Evolutionary conservation across 2,888 invertebrate species (phyloP), one percentile per base, ranked within the genome.

Genomic region (Microdon myrmicae): DNA sequence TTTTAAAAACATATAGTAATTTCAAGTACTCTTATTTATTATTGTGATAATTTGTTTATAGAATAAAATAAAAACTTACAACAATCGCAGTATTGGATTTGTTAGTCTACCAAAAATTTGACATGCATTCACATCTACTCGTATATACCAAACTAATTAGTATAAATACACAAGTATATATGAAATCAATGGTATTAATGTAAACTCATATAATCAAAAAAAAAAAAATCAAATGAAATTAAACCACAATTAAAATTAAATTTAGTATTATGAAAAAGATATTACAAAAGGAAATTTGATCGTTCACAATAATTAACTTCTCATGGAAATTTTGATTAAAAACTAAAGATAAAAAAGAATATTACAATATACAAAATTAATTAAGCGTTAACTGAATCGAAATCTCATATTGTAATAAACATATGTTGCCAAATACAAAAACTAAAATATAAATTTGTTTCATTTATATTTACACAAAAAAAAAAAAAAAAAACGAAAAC

Each of bases 381-480:
- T 31, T 34, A 45, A 38, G 34, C 45, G 51, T 43, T 58, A 51
- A 59, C 53, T 51, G 8, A 38, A 51, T 51, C 37, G 49, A 49
- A 51, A 39, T 10, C 9, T 13, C 28, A 10, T 2, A 25, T n/a
- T 9, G 4, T 16, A 34, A 28, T 32, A 23, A 31, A 12, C 26
- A 43, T 6, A 61, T 26, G 41, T 58, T 64, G 64, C 64, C 64
- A 64, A 64, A 64, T 53, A 47, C 38, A 41, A 49, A 41, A 29
- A 45, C 26, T 39, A 26, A 44, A 38, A n/a, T n/a, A n/a, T n/a
- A 55, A 55, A 19, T 12, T 35, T 22, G 16, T 53, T 61, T 48
- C 39, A 37, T 32, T 60, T 48, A 37, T 32, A 48, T 48, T 14
- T 14, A 35, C 35, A 34, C 37, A 16, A 10, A 28, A 23, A 19